phyloP scores from a whole-genome alignment of 2,797 vertebrate genomes.

The Rhinogobio ventralis region DNA sequence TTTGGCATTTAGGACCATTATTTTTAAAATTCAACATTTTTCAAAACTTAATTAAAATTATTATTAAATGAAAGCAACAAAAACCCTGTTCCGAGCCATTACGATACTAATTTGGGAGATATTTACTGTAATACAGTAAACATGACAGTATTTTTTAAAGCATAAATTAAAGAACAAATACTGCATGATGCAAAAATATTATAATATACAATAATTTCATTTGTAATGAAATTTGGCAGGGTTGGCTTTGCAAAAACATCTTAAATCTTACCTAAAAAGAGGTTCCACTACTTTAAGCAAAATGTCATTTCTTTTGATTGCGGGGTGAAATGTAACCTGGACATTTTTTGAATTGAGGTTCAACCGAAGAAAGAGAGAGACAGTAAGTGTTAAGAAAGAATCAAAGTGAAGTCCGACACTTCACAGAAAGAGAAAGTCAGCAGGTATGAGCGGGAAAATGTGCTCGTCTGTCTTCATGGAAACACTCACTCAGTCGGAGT shows the following conservation, averaged over 20 bases:
- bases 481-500: neutral
- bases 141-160: neutral
- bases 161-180: neutral
- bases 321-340: conserved; percentile 8
- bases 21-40: too few relatives aligned
- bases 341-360: neutral
- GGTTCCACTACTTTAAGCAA: neutral
- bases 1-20: too few relatives aligned
- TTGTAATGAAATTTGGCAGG: neutral
- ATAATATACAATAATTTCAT: neutral
- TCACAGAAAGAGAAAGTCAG: neutral
- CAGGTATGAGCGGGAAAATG: neutral
- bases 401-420: neutral
- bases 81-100: neutral
- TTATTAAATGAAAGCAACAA: neutral
- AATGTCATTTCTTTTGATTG: neutral
- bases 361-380: neutral
- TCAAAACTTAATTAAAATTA: neutral
- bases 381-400: neutral
- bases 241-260: neutral
- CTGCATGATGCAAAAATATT: neutral
- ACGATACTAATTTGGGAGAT: neutral
- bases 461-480: neutral
- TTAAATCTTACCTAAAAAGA: neutral
- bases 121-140: neutral